Conservation (phyloP, 2,888 invertebrate genomes). For the Drosophila nr. fundita region DNA sequence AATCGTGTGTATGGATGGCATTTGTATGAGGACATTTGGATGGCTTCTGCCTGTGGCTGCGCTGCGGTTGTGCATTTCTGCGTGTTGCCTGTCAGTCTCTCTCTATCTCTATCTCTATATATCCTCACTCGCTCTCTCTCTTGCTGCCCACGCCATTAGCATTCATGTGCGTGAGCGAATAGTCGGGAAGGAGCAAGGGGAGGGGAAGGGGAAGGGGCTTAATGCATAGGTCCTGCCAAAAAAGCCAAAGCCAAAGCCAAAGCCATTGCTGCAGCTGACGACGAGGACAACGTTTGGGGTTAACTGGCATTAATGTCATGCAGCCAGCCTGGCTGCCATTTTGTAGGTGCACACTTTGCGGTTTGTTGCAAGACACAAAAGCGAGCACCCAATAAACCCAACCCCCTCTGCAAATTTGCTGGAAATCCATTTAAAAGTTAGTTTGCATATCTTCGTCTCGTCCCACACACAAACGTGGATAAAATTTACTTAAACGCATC, state of each 20-base stretch:
- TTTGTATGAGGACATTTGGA: slow-evolving; percentile 4
- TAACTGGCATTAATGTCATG: slow-evolving; percentile 80
- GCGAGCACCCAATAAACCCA: background rate
- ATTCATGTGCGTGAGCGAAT: slow-evolving; percentile 71
- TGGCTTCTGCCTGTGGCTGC: slow-evolving; percentile 66
- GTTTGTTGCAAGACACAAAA: slow-evolving; percentile 49
- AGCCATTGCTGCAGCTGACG: slow-evolving; percentile 69
- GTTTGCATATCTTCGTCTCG: slow-evolving; percentile 46
- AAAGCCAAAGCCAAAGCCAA: slow-evolving; percentile 61
- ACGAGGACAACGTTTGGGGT: slow-evolving; percentile 74
- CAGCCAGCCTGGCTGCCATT: slow-evolving; percentile 67
- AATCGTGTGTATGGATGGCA: background rate
- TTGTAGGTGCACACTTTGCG: slow-evolving; percentile 67
- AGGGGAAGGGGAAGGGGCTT: background rate
- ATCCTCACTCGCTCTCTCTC: background rate
- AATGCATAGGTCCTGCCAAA: slow-evolving; percentile 53
- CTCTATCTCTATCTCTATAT: background rate
- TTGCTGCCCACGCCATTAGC: slow-evolving; percentile 59
- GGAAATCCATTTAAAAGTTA: slow-evolving; percentile 66
- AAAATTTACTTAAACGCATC: slow-evolving; percentile 38
- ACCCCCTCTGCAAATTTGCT: slow-evolving; percentile 68
- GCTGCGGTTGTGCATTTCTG: slow-evolving; percentile 77
- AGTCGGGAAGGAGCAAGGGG: background rate
- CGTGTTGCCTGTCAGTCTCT: slow-evolving; percentile 65
- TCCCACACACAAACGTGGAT: slow-evolving; percentile 1